Percentiles rank a stretch among this genome's conserved stretches.
Conservation (phyloP, 2,888 invertebrate genomes). For the Scrobipalpa atriplicella region DNA sequence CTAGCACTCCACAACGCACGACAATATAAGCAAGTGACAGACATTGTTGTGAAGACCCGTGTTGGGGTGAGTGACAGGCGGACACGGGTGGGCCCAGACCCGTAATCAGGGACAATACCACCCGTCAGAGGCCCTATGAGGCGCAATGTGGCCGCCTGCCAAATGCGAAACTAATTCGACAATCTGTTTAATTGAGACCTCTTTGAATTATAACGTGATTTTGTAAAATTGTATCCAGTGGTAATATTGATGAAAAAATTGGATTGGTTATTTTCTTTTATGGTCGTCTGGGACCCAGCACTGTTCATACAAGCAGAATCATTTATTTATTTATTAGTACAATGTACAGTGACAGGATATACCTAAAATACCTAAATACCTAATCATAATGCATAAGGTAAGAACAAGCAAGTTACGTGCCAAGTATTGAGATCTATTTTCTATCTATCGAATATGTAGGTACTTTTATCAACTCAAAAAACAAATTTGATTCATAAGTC, state of each 20-base stretch:
- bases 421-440: too few relatives aligned
- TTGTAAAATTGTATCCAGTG: neutral
- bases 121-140: slow-evolving; percentile 42
- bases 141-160: slow-evolving; percentile 40
- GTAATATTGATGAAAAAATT: neutral
- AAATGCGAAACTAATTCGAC: slow-evolving; percentile 34
- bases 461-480: too few relatives aligned
- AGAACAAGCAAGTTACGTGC: too few relatives aligned
- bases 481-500: too few relatives aligned
- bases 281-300: too few relatives aligned
- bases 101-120: slow-evolving; percentile 47
- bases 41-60: slow-evolving; percentile 60
- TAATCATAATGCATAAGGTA: too few relatives aligned
- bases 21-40: slow-evolving; percentile 48
- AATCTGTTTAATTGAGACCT: slow-evolving; percentile 32
- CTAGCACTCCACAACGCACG: slow-evolving; percentile 27
- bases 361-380: too few relatives aligned
- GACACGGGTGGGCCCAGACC: slow-evolving; percentile 49
- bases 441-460: too few relatives aligned
- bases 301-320: too few relatives aligned
- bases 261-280: too few relatives aligned
- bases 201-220: neutral
- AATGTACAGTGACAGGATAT: too few relatives aligned
- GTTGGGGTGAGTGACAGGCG: slow-evolving; percentile 39
- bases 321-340: too few relatives aligned